A percentile compares a stretch with the other conserved stretches of the same genome.
These are phyloP conservation scores for Octodon degus DNA, from an alignment of 2,113 vertebrate species.

Conservation along the genomic window DNA sequence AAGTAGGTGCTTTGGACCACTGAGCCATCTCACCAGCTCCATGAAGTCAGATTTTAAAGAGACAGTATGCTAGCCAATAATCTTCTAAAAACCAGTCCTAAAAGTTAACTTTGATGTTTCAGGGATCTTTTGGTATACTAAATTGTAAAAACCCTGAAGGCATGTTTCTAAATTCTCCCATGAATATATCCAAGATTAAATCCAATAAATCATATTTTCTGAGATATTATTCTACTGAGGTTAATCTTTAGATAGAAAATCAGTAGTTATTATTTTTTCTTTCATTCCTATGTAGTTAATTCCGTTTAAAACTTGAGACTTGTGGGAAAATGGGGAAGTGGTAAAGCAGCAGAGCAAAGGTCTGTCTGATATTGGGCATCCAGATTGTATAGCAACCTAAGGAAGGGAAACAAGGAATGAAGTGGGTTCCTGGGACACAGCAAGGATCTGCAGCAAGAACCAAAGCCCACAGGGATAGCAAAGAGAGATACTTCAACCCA, in stretches of 20 bases:
- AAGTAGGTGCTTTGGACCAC: too few relatives aligned
- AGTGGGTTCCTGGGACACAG: background rate
- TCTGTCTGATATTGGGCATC: background rate
- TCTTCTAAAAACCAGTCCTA: background rate
- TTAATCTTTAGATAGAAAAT: conserved; percentile 56
- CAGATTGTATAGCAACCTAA: background rate
- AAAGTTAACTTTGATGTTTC: background rate
- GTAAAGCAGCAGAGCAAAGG: background rate
- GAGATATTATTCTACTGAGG: conserved; percentile 54
- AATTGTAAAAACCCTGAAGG: background rate
- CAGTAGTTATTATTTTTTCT: background rate
- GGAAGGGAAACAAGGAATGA: background rate
- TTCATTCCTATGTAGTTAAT: background rate
- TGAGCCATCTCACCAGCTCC: too few relatives aligned
- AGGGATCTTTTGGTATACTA: background rate
- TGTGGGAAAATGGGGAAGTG: background rate
- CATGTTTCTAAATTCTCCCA: conserved; percentile 60
- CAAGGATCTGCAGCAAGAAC: background rate
- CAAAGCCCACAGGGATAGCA: background rate
- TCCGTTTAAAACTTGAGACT: background rate
- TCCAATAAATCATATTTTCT: conserved; percentile 65
- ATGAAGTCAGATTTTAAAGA: conserved; percentile 16
- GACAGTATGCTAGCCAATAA: background rate
- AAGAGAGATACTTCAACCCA: background rate
- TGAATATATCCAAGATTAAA: conserved; percentile 39